A percentile compares a stretch with the other conserved stretches of the same genome.
phyloP scores from a whole-genome alignment of 2,888 invertebrate genomes.

The Hirtodrosophila histrioides region DNA sequence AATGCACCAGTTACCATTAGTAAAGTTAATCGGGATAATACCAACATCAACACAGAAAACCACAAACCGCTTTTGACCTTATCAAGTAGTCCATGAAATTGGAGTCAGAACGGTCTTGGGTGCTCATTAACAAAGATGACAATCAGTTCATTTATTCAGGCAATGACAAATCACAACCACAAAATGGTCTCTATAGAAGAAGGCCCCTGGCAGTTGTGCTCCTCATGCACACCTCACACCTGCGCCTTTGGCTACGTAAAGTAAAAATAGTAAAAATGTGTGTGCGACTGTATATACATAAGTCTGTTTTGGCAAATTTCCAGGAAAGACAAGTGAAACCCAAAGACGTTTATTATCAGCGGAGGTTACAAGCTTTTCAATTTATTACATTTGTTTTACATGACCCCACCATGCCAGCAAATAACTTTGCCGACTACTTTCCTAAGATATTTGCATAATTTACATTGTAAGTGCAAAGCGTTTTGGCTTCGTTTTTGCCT shows the following conservation, averaged over 20 bases:
- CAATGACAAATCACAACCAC: constrained; percentile 49
- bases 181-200: constrained; percentile 20
- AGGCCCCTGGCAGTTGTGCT: constrained; percentile 13
- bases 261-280: background rate
- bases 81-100: constrained; percentile 43
- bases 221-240: constrained; percentile 13
- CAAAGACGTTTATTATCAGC: constrained; percentile 56
- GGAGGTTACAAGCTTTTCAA: constrained; percentile 68
- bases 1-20: background rate
- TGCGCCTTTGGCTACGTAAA: constrained; percentile 1
- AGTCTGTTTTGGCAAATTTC: constrained; percentile 11
- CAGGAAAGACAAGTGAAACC: constrained; percentile 14
- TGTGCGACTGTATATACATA: constrained; percentile 2
- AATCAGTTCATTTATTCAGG: constrained; percentile 43
- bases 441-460: constrained; percentile 70
- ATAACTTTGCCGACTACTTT: constrained; percentile 65
- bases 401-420: constrained; percentile 22
- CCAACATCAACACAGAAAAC: constrained; percentile 6
- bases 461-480: constrained; percentile 61
- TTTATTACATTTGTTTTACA: constrained; percentile 73
- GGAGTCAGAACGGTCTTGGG: constrained; percentile 20
- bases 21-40: constrained; percentile 6
- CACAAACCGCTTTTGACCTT: constrained; percentile 6
- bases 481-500: constrained; percentile 44
- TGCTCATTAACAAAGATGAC: constrained; percentile 46